Percentiles rank a stretch among this genome's conserved stretches.
Conservation (phyloP, 2,113 vertebrate species). For the Cervus canadensis region DNA sequence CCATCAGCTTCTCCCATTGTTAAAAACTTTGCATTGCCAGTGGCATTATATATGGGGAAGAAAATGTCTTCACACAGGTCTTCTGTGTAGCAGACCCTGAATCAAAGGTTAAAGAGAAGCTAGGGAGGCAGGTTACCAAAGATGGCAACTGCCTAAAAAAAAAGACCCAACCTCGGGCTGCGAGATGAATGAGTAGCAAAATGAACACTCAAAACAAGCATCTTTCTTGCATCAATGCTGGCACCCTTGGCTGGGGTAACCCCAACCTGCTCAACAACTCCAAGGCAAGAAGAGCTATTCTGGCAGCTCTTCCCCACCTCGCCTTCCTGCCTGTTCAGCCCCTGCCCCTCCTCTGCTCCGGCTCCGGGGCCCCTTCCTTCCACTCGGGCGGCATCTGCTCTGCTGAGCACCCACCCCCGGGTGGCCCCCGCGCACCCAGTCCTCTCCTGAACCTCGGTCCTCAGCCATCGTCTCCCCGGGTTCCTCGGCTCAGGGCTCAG, state of each 20-base stretch:
- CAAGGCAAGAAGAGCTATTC: slow-evolving; percentile 1
- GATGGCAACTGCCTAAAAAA: slow-evolving; percentile 73
- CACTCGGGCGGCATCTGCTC: neutral
- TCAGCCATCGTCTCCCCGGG: neutral
- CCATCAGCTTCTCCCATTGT: slow-evolving; percentile 57
- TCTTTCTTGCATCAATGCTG: slow-evolving; percentile 43
- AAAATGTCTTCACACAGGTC: slow-evolving; percentile 65
- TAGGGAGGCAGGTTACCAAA: slow-evolving; percentile 72
- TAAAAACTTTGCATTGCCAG: slow-evolving; percentile 55
- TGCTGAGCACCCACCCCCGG: neutral
- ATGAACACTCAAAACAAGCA: slow-evolving; percentile 40
- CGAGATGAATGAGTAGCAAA: slow-evolving; percentile 47
- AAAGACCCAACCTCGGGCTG: slow-evolving; percentile 55
- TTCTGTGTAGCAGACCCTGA: neutral
- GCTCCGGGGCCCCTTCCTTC: neutral
- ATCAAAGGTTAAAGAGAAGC: slow-evolving; percentile 58
- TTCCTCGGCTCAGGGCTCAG: neutral
- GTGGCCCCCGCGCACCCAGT: neutral
- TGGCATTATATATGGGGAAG: slow-evolving; percentile 35
- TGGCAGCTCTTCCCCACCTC: neutral
- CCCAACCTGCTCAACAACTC: slow-evolving; percentile 62
- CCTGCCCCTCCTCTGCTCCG: neutral
- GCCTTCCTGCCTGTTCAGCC: neutral
- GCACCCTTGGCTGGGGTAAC: slow-evolving; percentile 41
- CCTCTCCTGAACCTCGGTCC: neutral